Conservation (phyloP, 2,113 vertebrate species). For the Vulpes vulpes region DNA sequence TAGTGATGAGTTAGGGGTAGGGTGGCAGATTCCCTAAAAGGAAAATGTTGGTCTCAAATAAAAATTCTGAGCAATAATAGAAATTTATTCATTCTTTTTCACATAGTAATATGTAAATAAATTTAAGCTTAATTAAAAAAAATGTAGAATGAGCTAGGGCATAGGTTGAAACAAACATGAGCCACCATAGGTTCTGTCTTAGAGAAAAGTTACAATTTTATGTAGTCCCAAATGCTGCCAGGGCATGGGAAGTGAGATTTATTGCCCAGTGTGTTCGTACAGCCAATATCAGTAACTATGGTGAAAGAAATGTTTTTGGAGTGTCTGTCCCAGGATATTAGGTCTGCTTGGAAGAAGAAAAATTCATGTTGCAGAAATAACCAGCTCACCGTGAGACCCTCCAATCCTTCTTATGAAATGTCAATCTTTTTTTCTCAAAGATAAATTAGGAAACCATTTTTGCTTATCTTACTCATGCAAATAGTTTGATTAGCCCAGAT, state of each 20-base stretch:
- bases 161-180: not conserved
- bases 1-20: not conserved
- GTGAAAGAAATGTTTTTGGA: not conserved
- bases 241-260: not conserved
- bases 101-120: not conserved
- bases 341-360: not conserved
- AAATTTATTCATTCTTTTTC: not conserved
- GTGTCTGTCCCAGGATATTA: not conserved
- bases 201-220: not conserved
- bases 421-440: conserved; percentile 3
- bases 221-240: not conserved
- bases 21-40: not conserved
- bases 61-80: not conserved
- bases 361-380: not conserved
- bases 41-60: conserved; percentile 4
- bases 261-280: not conserved
- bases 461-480: not conserved
- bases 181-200: not conserved
- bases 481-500: not conserved
- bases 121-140: not conserved
- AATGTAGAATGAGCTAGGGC: not conserved
- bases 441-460: not conserved
- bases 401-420: not conserved
- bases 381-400: not conserved
- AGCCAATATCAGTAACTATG: not conserved